Base-by-base conservation (phyloP, 1,140 invertebrate genomes). In the Drosophila biarmipes region DNA sequence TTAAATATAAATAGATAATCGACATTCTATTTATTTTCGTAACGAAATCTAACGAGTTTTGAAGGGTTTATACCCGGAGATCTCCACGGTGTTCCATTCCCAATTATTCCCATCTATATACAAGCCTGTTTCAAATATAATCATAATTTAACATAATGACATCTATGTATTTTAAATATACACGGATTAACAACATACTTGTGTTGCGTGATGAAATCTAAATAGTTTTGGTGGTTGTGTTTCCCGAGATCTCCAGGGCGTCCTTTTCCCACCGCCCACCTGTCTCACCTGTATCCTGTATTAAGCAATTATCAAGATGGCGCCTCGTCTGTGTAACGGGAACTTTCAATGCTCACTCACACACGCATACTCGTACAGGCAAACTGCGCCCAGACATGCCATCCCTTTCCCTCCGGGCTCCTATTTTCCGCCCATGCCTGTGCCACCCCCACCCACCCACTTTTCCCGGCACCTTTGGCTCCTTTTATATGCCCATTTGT, bases 401-500 rank as follows among this genome's bases (percentile, higher is more conserved):
- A 49, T 43, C 29, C 19, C 55, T 14, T 24, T 24, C 43, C 29
- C 7, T 34, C 34, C 15, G 2, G 27, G 12, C 14, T 29, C 29
- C 48, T 49, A 51, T 34, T 51, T 51, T 12, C 48, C 46, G 10
- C 7, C 14, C 17, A 19, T n/a, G 14, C 10, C 12, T 17, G 15
- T 7, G 19, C 12, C 38, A 24, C 12, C 37, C 17, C 24, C 24
- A 24, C 2, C 58, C 21, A 8, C 12, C 24, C 58, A 61, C 17
- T 17, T 48, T 24, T 17, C 37, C 35, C 56, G 56, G 43, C 42
- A 54, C 55, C 71, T 55, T 56, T 58, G 57, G 56, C 68, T 78
- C 58, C 77, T 80, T 77, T 73, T 77, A 80, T 85, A 68, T 86
- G 51, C 67, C 66, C 75, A 85, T 86, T 86, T 86, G 81, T 87